Evolutionary conservation across 2,888 invertebrate species (phyloP).

Genomic region (Dryadula phaetusa): DNA sequence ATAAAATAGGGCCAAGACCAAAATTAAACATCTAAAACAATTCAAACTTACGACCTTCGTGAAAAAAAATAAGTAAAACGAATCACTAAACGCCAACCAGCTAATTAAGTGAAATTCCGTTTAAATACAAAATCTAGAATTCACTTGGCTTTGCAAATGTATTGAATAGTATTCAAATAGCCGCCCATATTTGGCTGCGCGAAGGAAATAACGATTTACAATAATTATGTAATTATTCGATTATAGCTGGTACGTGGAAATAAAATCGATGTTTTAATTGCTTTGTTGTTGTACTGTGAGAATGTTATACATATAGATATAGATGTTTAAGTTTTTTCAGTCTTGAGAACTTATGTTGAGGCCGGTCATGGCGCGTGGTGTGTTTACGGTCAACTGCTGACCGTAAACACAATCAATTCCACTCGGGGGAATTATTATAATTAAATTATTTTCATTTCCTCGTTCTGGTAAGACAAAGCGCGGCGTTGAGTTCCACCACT

Average conservation of each 20-base stretch:
- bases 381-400: no score
- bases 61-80: neutral
- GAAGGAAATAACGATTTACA: slow-evolving; percentile 40
- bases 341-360: no score
- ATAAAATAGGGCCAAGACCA: neutral
- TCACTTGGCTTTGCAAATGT: neutral
- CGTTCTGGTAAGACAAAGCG: no score
- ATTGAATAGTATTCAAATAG: slow-evolving; percentile 47
- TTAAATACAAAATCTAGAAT: slow-evolving; percentile 31
- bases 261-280: slow-evolving; percentile 31
- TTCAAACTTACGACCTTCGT: neutral
- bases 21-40: neutral
- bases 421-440: no score
- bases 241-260: slow-evolving; percentile 41
- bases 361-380: no score
- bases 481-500: no score
- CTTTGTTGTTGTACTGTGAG: slow-evolving; percentile 14
- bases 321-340: no score
- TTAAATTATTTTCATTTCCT: no score
- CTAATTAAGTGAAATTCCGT: slow-evolving; percentile 38
- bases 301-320: neutral
- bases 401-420: no score
- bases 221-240: slow-evolving; percentile 41
- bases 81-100: slow-evolving; percentile 15
- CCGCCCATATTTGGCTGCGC: slow-evolving; percentile 37